phyloP scores from a whole-genome alignment of 2,888 invertebrate genomes.

The Creontiades dilutus region DNA sequence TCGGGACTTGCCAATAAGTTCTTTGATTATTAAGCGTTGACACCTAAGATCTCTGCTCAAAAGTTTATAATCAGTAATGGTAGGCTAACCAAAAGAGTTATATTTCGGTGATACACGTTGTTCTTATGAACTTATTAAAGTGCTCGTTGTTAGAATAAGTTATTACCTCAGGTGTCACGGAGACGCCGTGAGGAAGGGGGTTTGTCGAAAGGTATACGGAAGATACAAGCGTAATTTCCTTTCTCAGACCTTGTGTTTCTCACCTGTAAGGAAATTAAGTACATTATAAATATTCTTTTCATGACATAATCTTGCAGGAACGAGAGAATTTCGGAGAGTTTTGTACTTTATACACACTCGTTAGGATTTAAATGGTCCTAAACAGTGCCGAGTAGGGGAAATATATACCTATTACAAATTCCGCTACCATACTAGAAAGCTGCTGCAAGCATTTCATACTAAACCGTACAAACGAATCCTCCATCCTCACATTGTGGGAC shows the following conservation, averaged over 20 bases:
- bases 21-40: too few species aligned
- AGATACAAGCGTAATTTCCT: conserved; percentile 59
- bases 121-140: conserved; percentile 19
- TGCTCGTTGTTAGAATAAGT: background rate
- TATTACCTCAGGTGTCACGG: background rate
- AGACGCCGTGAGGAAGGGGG: background rate
- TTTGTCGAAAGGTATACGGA: conserved; percentile 20
- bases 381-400: conserved; percentile 14
- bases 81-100: too few species aligned
- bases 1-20: too few species aligned
- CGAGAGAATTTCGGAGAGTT: conserved; percentile 6
- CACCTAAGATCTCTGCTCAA: too few species aligned
- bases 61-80: too few species aligned
- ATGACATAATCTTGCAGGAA: conserved; percentile 40
- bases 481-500: background rate
- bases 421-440: background rate
- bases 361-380: conserved; percentile 49
- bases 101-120: background rate
- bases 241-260: conserved; percentile 22
- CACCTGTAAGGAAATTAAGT: conserved; percentile 51
- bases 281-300: conserved; percentile 57
- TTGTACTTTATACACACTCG: conserved; percentile 28
- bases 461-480: background rate
- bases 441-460: background rate
- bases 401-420: background rate